Percentiles rank a stretch among this genome's conserved stretches.
Conservation (phyloP, 2,797 vertebrate species). For the Bufotes viridis region DNA sequence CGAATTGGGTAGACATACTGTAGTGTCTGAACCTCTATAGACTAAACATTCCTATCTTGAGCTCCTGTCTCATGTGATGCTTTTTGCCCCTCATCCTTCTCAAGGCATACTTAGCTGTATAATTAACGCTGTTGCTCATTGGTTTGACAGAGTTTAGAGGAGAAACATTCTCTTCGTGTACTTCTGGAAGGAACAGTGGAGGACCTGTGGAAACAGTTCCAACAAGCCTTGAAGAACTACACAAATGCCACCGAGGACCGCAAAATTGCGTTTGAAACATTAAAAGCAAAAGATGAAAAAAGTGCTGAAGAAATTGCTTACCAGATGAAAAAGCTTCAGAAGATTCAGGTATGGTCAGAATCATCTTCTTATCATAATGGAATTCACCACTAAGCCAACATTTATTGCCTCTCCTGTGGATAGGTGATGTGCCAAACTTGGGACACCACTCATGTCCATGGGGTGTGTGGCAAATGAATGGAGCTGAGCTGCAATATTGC, state of each 20-base stretch:
- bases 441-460: too few relatives aligned
- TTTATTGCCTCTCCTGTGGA: too few relatives aligned
- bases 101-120: background rate
- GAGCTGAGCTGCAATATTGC: too few relatives aligned
- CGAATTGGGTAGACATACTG: background rate
- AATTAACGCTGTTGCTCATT: background rate
- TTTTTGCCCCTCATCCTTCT: background rate
- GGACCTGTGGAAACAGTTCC: constrained; percentile 75
- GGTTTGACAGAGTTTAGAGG: constrained; percentile 76
- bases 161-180: constrained; percentile 75
- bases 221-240: constrained; percentile 70
- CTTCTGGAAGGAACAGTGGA: constrained; percentile 72
- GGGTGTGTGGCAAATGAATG: too few relatives aligned
- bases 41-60: background rate
- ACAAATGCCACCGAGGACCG: constrained; percentile 70
- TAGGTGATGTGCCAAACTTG: too few relatives aligned
- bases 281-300: constrained; percentile 74
- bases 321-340: constrained; percentile 78
- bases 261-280: constrained; percentile 65
- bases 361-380: background rate
- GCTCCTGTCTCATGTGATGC: background rate
- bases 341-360: constrained; percentile 75
- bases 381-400: too few relatives aligned
- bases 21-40: background rate
- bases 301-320: constrained; percentile 75